These are phyloP conservation scores for Apolygus lucorum DNA, from an alignment of 1,140 invertebrate species.

Conservation along the genomic window DNA sequence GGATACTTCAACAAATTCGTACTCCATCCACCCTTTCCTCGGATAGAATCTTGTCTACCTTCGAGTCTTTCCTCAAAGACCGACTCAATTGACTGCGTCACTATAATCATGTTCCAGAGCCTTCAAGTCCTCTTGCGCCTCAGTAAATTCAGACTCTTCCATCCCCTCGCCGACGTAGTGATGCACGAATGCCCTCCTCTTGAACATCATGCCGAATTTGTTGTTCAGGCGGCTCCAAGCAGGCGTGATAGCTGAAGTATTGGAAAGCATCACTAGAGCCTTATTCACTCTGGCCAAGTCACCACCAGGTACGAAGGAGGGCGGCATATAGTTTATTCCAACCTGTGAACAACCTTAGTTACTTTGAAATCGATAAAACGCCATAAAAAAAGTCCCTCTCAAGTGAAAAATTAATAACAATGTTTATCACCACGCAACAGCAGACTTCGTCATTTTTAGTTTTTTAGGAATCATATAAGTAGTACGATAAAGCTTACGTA, in stretches of 20 bases:
- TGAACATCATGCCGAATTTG: constrained; percentile 76
- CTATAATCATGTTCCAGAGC: constrained; percentile 25
- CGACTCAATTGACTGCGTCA: constrained; percentile 3
- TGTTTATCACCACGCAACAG: too few species aligned
- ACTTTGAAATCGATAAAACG: too few species aligned
- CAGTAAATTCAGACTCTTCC: constrained; percentile 29
- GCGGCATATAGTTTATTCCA: constrained; percentile 47
- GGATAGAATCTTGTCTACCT: background rate
- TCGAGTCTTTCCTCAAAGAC: background rate
- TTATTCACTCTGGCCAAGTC: constrained; percentile 46
- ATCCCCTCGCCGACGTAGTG: constrained; percentile 54
- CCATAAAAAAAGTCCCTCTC: too few species aligned
- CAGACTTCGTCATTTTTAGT: too few species aligned
- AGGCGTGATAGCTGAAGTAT: constrained; percentile 72
- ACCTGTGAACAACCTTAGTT: too few species aligned
- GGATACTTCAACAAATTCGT: background rate
- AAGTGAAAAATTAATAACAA: too few species aligned
- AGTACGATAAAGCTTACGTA: too few species aligned
- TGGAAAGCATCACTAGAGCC: constrained; percentile 68
- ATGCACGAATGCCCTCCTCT: constrained; percentile 42
- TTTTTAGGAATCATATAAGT: too few species aligned
- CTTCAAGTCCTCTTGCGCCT: constrained; percentile 28
- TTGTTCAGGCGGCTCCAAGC: constrained; percentile 69
- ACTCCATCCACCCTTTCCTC: background rate
- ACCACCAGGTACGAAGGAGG: constrained; percentile 59